A percentile compares a stretch with the other conserved stretches of the same genome.
Evolutionary conservation across 2,888 invertebrate genomes (phyloP).

Genomic region (Sinodicranocentrus sp.): DNA sequence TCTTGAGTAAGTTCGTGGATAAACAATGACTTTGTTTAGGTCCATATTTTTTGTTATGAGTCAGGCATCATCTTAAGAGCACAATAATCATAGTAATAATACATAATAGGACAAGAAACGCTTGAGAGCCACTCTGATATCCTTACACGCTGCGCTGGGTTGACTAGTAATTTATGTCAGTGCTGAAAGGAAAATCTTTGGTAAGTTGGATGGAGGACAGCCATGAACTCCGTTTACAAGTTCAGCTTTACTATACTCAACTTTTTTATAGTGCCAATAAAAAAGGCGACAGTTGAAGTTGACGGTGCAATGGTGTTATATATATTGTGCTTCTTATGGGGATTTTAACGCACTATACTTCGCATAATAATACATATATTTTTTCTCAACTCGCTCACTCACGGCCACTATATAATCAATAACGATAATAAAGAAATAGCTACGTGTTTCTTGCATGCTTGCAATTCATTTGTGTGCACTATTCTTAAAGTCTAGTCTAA

Average conservation of each 20-base stretch:
- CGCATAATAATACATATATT: too few species aligned
- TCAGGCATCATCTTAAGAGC: too few species aligned
- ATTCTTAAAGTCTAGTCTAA: background rate
- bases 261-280: slow-evolving; percentile 33
- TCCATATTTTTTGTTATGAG: too few species aligned
- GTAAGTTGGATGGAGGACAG: slow-evolving; percentile 40
- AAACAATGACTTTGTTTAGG: too few species aligned
- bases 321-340: too few species aligned
- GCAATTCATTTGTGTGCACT: background rate
- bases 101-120: slow-evolving; percentile 3
- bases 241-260: slow-evolving; percentile 29
- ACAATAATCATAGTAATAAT: too few species aligned
- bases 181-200: slow-evolving; percentile 39
- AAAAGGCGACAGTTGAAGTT: slow-evolving; percentile 34
- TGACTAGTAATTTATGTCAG: slow-evolving; percentile 46
- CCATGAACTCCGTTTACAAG: slow-evolving; percentile 59
- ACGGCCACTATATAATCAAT: background rate
- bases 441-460: background rate
- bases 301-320: slow-evolving; percentile 3
- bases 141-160: slow-evolving; percentile 1
- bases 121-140: background rate
- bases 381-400: too few species aligned
- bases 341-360: too few species aligned
- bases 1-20: too few species aligned
- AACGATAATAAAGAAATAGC: background rate